These are phyloP conservation scores for Calameuta pallipes DNA, from an alignment of 2,888 invertebrate species.

Conservation along the genomic window DNA sequence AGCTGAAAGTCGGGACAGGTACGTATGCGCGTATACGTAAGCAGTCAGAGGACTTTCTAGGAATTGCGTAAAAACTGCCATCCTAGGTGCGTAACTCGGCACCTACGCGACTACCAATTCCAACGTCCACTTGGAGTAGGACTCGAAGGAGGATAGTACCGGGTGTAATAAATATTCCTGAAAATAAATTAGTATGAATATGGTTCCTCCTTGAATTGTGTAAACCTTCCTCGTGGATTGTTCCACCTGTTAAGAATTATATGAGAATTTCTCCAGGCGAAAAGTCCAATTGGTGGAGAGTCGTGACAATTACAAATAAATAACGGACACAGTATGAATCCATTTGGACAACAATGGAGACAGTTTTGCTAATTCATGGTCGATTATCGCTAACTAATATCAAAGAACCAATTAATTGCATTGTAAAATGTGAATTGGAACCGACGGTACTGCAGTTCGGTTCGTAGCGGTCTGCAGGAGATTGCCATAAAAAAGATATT, in stretches of 20 bases:
- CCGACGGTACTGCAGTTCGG: not conserved
- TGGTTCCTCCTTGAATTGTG: not conserved
- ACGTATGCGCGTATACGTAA: not conserved
- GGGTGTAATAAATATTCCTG: not conserved
- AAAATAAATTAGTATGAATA: not conserved
- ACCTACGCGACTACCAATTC: not conserved
- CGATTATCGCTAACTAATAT: not conserved
- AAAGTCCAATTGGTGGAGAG: not conserved
- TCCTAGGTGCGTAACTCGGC: not conserved
- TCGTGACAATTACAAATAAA: not conserved
- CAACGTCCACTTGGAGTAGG: not conserved
- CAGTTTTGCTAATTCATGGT: not conserved
- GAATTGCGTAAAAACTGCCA: constrained; percentile 1
- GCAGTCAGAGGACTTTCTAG: not conserved
- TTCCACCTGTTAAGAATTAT: not conserved
- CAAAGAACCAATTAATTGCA: not conserved
- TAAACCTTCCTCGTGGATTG: not conserved
- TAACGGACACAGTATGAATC: not conserved
- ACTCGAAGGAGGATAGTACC: not conserved
- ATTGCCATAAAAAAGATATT: not conserved
- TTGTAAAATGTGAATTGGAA: not conserved
- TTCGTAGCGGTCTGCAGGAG: not conserved
- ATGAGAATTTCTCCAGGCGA: not conserved
- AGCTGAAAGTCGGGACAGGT: not conserved
- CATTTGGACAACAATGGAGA: not conserved